Evolutionary conservation across 2,888 invertebrate genomes (phyloP).

Genomic region (Cosmopolites sordidus): DNA sequence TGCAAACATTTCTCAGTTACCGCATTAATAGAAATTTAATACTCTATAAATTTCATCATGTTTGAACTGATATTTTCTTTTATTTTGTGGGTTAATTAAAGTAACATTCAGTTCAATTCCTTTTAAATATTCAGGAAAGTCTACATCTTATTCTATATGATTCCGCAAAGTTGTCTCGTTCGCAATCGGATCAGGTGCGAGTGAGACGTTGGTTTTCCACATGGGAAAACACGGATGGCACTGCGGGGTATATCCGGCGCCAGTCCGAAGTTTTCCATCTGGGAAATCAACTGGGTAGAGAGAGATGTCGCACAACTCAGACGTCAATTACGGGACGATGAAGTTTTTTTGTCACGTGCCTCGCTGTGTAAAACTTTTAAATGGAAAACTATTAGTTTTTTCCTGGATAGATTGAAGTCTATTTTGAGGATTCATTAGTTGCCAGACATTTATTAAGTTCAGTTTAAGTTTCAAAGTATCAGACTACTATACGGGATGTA

Average conservation of each 20-base stretch:
- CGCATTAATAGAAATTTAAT: no score
- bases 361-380: neutral
- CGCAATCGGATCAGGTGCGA: slow-evolving; percentile 29
- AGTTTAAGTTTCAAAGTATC: no score
- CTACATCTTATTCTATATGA: slow-evolving; percentile 3
- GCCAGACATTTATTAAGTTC: no score
- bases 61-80: no score
- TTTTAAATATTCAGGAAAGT: neutral
- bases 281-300: slow-evolving; percentile 22
- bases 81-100: no score
- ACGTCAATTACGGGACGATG: slow-evolving; percentile 1
- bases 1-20: no score
- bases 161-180: slow-evolving; percentile 11
- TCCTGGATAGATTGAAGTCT: no score
- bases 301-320: slow-evolving; percentile 1
- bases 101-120: no score
- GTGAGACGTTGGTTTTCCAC: slow-evolving; percentile 14
- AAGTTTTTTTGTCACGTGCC: neutral
- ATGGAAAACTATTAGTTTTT: neutral
- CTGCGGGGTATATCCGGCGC: slow-evolving; percentile 14
- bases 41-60: no score
- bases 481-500: no score
- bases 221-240: slow-evolving; percentile 18
- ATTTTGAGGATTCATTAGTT: no score
- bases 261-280: slow-evolving; percentile 16